These are phyloP conservation scores for Psammodynastes pulverulentus DNA, from an alignment of 2,113 vertebrate genomes.

Conservation along the genomic window DNA sequence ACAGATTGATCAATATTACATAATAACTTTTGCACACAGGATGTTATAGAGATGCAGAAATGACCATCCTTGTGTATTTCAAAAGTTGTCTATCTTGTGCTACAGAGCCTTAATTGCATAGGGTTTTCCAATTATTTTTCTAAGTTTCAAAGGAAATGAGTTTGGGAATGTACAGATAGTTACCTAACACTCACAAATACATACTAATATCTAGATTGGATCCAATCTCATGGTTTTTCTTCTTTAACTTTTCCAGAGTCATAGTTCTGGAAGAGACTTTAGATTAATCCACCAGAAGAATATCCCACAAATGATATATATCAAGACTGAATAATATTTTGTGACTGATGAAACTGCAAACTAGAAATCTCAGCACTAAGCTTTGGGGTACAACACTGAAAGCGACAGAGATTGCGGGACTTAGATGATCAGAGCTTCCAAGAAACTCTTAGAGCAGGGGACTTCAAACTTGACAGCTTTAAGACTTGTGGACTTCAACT, in stretches of 20 bases:
- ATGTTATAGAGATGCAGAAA: constrained; percentile 45
- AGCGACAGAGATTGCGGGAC: neutral
- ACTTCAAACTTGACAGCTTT: too few species aligned
- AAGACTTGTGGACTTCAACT: too few species aligned
- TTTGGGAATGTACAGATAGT: constrained; percentile 31
- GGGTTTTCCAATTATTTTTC: constrained; percentile 45
- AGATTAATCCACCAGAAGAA: constrained; percentile 39
- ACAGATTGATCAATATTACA: constrained; percentile 46
- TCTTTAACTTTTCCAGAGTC: constrained; percentile 51
- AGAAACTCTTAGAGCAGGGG: neutral
- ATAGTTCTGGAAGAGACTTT: constrained; percentile 30
- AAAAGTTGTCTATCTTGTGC: constrained; percentile 34
- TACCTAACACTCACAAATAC: neutral
- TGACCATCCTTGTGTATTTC: constrained; percentile 46
- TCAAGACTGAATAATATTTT: constrained; percentile 24
- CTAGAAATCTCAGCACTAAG: constrained; percentile 2
- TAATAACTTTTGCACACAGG: constrained; percentile 39
- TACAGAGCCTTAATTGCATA: constrained; percentile 38
- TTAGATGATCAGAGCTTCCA: neutral
- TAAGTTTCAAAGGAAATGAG: constrained; percentile 32
- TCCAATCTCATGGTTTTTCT: constrained; percentile 52
- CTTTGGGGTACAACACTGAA: neutral
- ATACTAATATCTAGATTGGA: constrained; percentile 38
- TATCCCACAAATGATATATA: constrained; percentile 42
- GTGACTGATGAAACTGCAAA: constrained; percentile 7